Conservation (phyloP, 2,888 invertebrate genomes). For the Cheilosia vulpina region DNA sequence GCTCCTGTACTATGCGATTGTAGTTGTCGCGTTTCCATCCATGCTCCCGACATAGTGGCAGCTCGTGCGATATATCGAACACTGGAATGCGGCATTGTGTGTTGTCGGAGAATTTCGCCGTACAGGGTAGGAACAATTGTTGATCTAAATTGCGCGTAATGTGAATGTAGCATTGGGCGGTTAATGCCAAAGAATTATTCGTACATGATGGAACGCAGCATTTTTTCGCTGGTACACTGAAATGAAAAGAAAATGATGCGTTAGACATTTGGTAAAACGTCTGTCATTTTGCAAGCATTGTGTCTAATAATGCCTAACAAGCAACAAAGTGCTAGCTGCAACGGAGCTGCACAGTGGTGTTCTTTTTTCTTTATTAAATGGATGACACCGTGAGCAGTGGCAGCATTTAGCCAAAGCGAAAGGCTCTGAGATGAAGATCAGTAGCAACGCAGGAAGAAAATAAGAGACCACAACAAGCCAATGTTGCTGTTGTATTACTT, state of each 20-base stretch:
- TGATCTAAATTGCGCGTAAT: constrained; percentile 94
- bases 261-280: too few relatives aligned
- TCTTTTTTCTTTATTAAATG: too few relatives aligned
- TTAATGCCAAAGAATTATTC: constrained; percentile 83
- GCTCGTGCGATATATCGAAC: constrained; percentile 90
- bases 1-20: constrained; percentile 90
- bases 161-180: constrained; percentile 92
- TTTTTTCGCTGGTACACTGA: constrained; percentile 78
- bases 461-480: too few relatives aligned
- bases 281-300: too few relatives aligned
- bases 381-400: too few relatives aligned
- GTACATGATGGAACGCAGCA: constrained; percentile 80
- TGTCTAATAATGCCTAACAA: too few relatives aligned
- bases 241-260: neutral
- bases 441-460: too few relatives aligned
- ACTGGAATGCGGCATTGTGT: constrained; percentile 91
- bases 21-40: constrained; percentile 93
- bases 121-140: constrained; percentile 91
- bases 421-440: too few relatives aligned
- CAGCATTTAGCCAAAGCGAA: too few relatives aligned
- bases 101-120: constrained; percentile 90
- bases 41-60: constrained; percentile 94
- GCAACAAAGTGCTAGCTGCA: too few relatives aligned
- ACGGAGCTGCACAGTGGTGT: too few relatives aligned
- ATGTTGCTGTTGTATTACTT: too few relatives aligned